These are phyloP conservation scores for Vanacampus margaritifer DNA, from an alignment of 2,113 vertebrate genomes.

Conservation along the genomic window DNA sequence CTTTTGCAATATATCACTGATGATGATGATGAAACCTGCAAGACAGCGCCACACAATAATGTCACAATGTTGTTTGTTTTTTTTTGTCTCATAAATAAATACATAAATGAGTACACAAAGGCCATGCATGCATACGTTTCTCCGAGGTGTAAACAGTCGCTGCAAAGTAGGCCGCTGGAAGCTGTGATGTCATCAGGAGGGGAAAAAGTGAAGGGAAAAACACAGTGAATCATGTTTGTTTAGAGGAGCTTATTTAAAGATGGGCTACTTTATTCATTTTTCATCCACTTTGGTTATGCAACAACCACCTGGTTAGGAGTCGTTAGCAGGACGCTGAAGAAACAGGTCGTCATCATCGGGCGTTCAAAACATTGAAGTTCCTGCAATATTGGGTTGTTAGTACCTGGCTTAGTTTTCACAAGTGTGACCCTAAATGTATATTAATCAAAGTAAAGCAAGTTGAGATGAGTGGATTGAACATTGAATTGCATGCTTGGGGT, in stretches of 20 bases:
- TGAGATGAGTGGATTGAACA: too few relatives aligned
- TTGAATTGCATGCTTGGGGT: too few relatives aligned
- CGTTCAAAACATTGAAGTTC: too few relatives aligned
- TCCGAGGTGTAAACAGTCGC: not conserved
- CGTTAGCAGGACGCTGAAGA: not conserved
- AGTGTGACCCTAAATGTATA: too few relatives aligned
- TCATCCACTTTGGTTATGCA: not conserved
- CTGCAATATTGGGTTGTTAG: too few relatives aligned
- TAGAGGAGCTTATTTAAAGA: conserved; percentile 2
- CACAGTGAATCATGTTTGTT: not conserved
- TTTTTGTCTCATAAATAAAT: not conserved
- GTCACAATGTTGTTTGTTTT: not conserved
- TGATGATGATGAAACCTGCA: not conserved
- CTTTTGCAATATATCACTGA: not conserved
- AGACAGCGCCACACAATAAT: not conserved
- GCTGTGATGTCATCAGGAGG: conserved; percentile 24
- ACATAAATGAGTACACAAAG: not conserved
- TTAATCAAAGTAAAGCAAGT: too few relatives aligned
- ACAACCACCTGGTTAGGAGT: not conserved
- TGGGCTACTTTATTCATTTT: not conserved
- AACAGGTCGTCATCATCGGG: not conserved
- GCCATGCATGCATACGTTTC: not conserved
- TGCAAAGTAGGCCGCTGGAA: conserved; percentile 39
- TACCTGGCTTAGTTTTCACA: not conserved
- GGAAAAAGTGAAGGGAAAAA: conserved; percentile 1